Conservation (phyloP, 2,797 vertebrate species). For the Alauda arvensis region DNA sequence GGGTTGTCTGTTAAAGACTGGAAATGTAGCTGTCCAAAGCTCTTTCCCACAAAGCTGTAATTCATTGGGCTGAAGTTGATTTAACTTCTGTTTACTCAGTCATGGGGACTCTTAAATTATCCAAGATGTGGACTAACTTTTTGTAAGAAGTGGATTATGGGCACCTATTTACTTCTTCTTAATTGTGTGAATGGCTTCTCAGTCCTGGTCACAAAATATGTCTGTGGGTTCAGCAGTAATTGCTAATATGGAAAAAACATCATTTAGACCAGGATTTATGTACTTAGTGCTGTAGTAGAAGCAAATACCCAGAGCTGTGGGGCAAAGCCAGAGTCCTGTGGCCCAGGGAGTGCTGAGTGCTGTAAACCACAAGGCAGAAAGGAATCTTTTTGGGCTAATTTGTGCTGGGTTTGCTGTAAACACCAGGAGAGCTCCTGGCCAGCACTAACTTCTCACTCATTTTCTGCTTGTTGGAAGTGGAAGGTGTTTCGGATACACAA, state of each 20-base stretch:
- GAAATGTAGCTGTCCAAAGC: neutral
- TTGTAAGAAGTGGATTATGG: neutral
- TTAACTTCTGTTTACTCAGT: slow-evolving; percentile 2
- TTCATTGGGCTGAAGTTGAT: neutral
- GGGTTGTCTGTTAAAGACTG: neutral
- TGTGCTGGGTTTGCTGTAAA: neutral
- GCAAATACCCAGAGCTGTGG: neutral
- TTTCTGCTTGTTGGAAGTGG: neutral
- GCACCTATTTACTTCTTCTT: neutral
- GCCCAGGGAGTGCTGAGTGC: neutral
- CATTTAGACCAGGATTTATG: neutral
- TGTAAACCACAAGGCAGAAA: neutral
- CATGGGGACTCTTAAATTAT: neutral
- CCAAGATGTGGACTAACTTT: neutral
- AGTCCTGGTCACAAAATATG: neutral
- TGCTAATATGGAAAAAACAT: neutral
- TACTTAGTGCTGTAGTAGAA: neutral
- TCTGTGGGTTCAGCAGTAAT: slow-evolving; percentile 1
- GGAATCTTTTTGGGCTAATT: neutral
- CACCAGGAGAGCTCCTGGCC: neutral
- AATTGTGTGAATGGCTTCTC: neutral
- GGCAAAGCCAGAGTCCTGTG: neutral
- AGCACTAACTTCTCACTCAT: fast-evolving
- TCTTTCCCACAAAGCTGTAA: neutral
- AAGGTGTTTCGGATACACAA: neutral